These are phyloP conservation scores for Limulus polyphemus DNA, from an alignment of 2,888 invertebrate species.

Conservation along the genomic window DNA sequence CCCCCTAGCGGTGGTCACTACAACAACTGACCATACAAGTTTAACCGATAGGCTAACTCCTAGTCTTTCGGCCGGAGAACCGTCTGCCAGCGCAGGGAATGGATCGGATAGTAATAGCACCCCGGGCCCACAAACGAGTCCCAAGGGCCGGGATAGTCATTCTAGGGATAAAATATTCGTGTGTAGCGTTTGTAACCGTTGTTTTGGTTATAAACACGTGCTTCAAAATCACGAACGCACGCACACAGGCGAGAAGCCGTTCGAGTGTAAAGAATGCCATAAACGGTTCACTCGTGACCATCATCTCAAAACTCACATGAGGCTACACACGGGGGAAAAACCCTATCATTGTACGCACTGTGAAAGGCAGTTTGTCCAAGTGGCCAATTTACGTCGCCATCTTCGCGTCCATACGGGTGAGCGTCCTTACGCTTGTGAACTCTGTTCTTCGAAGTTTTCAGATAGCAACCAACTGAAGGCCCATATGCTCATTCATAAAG, in stretches of 20 bases:
- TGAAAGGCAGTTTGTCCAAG: conserved; percentile 82
- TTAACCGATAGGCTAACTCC: too few species aligned
- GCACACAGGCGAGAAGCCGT: conserved; percentile 86
- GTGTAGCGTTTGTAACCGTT: conserved; percentile 72
- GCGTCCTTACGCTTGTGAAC: conserved; percentile 74
- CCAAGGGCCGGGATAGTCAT: conserved; percentile 6
- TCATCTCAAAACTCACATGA: conserved; percentile 80
- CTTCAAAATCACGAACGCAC: conserved; percentile 86
- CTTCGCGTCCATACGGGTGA: conserved; percentile 83
- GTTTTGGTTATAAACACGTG: conserved; percentile 90
- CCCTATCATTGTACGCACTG: conserved; percentile 85
- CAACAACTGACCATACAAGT: too few species aligned
- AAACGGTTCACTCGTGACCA: conserved; percentile 86
- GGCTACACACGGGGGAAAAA: conserved; percentile 82
- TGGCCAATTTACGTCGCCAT: conserved; percentile 77
- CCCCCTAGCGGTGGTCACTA: too few species aligned
- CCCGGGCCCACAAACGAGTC: too few species aligned
- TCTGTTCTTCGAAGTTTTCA: conserved; percentile 71
- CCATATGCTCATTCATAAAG: conserved; percentile 72
- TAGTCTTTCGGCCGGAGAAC: too few species aligned
- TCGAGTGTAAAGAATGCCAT: conserved; percentile 79
- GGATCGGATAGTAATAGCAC: too few species aligned
- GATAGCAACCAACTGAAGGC: conserved; percentile 85
- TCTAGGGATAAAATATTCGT: conserved; percentile 64
- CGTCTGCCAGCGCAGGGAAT: too few species aligned